Base-by-base conservation (phyloP, 92 coral and sea anemone species). In the Muricea muricata region DNA sequence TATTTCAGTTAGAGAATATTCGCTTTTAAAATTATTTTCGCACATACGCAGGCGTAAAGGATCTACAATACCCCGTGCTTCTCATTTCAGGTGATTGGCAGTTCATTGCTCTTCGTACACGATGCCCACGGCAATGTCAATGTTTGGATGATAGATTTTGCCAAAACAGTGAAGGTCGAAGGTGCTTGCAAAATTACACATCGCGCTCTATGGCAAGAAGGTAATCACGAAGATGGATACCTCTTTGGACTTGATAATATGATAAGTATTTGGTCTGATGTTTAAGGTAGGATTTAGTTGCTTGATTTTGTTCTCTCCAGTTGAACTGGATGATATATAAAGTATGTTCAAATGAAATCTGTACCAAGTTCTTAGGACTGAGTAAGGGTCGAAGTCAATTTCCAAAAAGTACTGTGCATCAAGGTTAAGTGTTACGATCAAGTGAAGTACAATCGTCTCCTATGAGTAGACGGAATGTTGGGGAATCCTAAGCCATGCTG, bases 131-230 rank as follows among this genome's bases (percentile, higher is more conserved):
- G 99, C 17, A 85, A 80, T 31, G 99, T 97, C 26, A 91, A 93
- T 45, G 80, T 96, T 8, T 96, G 99, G 99, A 93, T 96, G 99
- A 96, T 96, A 20, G 99, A 96, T 83, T 96, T 96, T 73, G 99
- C 98, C 7, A 96, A 96, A 78, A 96, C 99, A 1, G 90, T 87
- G 3, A 91, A 89, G n/a, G 82, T 96, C 15, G 89, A 69, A 32
- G 99, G 93, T 48, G 97, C 92, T 15, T 47, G 55, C 23, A 33
- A 46, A 72, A 47, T 96, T 31, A 89, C 92, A 54, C 99, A 96
- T 79, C 85, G 99, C 25, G 65, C 70, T 25, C 81, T 83, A n/a
- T 96, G 99, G 99, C 69, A 88, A 33, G 98, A 96, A 57, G 99
- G 99, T 0, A 96, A 96, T 78, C 99, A 92, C 12, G 99, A 96